Conservation (phyloP, 2,888 invertebrate species). For the Tiliacea citrago region DNA sequence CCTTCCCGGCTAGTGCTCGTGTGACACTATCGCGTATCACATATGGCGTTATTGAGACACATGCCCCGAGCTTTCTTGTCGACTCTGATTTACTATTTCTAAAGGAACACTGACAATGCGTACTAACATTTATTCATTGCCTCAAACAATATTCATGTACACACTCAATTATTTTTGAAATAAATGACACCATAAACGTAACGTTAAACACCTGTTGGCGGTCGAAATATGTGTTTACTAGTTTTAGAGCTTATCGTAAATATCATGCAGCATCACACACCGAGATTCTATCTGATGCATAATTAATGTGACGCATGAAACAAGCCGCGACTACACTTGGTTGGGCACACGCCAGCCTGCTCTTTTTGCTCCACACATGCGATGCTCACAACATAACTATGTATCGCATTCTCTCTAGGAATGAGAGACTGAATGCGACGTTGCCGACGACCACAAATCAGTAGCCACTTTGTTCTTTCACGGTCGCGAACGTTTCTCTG, state of each 20-base stretch:
- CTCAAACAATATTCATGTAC: constrained; percentile 54
- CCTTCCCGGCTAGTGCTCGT: constrained; percentile 7
- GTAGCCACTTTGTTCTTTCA: constrained; percentile 87
- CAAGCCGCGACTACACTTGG: constrained; percentile 84
- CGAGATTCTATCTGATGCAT: constrained; percentile 85
- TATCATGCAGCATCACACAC: constrained; percentile 71
- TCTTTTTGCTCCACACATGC: constrained; percentile 83
- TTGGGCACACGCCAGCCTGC: constrained; percentile 85
- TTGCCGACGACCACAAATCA: constrained; percentile 84
- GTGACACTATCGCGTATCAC: constrained; percentile 66
- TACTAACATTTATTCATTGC: constrained; percentile 48
- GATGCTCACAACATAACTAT: constrained; percentile 68
- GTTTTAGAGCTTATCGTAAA: constrained; percentile 66
- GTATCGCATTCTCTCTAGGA: constrained; percentile 79
- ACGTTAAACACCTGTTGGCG: constrained; percentile 67
- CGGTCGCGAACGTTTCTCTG: constrained; percentile 79
- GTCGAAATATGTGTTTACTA: constrained; percentile 67
- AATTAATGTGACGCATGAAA: constrained; percentile 88
- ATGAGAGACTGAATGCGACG: constrained; percentile 81
- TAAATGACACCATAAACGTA: constrained; percentile 20
- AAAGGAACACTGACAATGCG: constrained; percentile 66
- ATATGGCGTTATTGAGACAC: constrained; percentile 78
- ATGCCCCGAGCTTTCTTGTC: constrained; percentile 72
- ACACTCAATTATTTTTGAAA: neutral
- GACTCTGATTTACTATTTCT: constrained; percentile 75